A percentile compares a stretch with the other conserved stretches of the same genome.
phyloP scores from a whole-genome alignment of 2,888 invertebrate genomes.

The Thelaira solivaga region DNA sequence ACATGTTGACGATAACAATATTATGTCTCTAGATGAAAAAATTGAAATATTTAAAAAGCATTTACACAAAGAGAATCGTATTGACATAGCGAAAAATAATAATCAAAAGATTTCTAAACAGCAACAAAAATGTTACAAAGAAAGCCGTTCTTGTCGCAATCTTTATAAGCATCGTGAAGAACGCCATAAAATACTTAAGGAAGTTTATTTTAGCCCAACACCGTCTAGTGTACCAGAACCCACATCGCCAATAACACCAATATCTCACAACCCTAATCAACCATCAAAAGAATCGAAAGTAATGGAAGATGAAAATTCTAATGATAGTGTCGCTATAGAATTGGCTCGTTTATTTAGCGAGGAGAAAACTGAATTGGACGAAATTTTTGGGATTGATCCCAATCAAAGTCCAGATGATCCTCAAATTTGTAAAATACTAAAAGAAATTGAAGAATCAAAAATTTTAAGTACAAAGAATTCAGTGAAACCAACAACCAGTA shows the following conservation, averaged over 20 bases:
- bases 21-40: conserved; percentile 66
- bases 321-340: conserved; percentile 67
- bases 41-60: conserved; percentile 71
- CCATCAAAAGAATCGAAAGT: neutral
- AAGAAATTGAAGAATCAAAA: conserved; percentile 67
- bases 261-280: neutral
- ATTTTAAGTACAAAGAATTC: conserved; percentile 42
- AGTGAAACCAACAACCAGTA: too few species aligned
- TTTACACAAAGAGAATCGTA: conserved; percentile 62
- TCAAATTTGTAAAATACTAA: conserved; percentile 67
- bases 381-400: conserved; percentile 71
- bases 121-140: neutral
- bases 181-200: neutral
- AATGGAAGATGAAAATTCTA: conserved; percentile 26
- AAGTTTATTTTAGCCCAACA: conserved; percentile 20
- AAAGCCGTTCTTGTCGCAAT: neutral
- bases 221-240: neutral
- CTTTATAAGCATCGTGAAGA: conserved; percentile 12
- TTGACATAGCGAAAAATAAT: conserved; percentile 7
- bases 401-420: conserved; percentile 67
- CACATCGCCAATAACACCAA: neutral
- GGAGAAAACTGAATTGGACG: conserved; percentile 69
- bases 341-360: conserved; percentile 71
- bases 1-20: neutral
- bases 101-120: neutral